Base-by-base conservation (phyloP, 2,888 invertebrate genomes). In the Noctua pronuba region DNA sequence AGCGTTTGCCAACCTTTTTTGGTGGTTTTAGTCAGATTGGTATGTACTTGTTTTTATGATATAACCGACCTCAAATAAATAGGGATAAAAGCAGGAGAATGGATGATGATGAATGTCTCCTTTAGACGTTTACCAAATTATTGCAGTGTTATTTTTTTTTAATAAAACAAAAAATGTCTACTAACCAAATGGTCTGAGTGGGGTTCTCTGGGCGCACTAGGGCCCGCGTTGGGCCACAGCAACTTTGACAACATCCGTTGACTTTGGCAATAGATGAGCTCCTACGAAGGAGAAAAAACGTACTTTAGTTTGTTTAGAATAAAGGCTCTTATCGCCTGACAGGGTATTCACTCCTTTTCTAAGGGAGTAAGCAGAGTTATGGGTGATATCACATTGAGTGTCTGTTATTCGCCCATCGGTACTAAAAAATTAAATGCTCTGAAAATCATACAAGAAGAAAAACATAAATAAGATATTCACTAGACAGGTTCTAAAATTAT, bases 181-280 rank as follows among this genome's bases (percentile, higher is more conserved):
- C 96, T 96, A 96, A 96, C 96, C 96, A 96, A 96, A 96, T 96
- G 96, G 91, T 96, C 96, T 94, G 96, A 96, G 95, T 96, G 96
- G 94, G 96, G 96, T 89, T 96, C 96, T 94, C 96, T 94, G 90
- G 96, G 96, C 92, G 96, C 95, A 94, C 96, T 95, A 96, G 96
- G 96, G 89, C 95, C 95, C 84, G 96, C 95, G 92, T 95, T 95
- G 94, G 96, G 96, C 96, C 96, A 96, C 96, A 96, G 96, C 96
- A 96, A 95, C 96, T 96, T 96, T 93, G 96, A 96, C 94, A 96
- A 96, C 96, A 96, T 96, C 96, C 96, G 96, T 95, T 96, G 96
- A 87, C 96, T 96, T 96, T 96, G 96, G 96, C 94, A 96, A 96
- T 96, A 96, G 96, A 96, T 96, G 97, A 96, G 96, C 96, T 96